A percentile compares a stretch with the other conserved stretches of the same genome.
Evolutionary conservation across 2,113 vertebrate species (phyloP).

Genomic region (Corythoichthys intestinalis): DNA sequence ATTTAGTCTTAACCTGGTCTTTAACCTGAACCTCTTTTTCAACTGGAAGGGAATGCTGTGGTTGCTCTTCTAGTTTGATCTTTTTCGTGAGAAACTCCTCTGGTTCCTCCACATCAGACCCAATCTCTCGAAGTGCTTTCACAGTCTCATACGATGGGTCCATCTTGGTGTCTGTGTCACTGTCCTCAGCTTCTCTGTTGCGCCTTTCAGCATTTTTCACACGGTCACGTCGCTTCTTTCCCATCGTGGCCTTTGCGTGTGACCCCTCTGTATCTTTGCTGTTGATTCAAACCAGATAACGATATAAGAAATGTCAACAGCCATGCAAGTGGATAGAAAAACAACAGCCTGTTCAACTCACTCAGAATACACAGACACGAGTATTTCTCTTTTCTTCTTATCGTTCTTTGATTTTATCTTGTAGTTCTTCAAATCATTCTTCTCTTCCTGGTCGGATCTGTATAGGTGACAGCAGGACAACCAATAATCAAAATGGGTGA

Average conservation of each 20-base stretch:
- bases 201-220: conserved; percentile 29
- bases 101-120: conserved; percentile 9
- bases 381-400: conserved; percentile 76
- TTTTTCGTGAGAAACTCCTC: conserved; percentile 60
- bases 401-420: conserved; percentile 73
- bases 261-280: conserved; percentile 52
- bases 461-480: background rate
- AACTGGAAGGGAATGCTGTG: background rate
- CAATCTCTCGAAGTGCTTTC: conserved; percentile 18
- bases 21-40: background rate
- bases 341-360: conserved; percentile 55
- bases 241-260: conserved; percentile 52
- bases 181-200: conserved; percentile 14
- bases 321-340: background rate
- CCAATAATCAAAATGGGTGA: accelerated
- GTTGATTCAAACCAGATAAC: conserved; percentile 8
- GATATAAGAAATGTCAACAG: background rate
- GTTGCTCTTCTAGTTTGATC: conserved; percentile 34
- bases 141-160: conserved; percentile 14
- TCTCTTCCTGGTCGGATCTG: conserved; percentile 83
- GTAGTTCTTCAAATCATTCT: conserved; percentile 75
- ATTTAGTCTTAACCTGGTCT: conserved; percentile 14
- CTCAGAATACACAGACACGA: conserved; percentile 74
- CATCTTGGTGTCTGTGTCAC: background rate
- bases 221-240: conserved; percentile 61